Evolutionary conservation across 2,888 invertebrate genomes (phyloP).

Genomic region (Thymelicus acteon): DNA sequence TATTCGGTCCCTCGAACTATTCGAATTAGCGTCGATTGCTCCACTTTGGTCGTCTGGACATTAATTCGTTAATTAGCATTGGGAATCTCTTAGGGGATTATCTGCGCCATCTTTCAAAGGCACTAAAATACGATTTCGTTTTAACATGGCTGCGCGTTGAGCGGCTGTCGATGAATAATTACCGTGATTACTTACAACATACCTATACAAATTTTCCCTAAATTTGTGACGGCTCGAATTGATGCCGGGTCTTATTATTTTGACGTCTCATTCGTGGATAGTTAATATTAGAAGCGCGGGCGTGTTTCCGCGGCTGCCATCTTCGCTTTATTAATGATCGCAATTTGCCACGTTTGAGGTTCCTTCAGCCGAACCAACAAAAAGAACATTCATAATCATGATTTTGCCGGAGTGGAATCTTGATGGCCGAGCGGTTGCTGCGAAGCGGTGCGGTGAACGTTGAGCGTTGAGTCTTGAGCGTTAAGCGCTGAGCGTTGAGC

Average conservation of each 20-base stretch:
- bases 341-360: slow-evolving; percentile 44
- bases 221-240: slow-evolving; percentile 68
- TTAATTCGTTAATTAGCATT: slow-evolving; percentile 49
- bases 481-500: too few relatives aligned
- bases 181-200: slow-evolving; percentile 65
- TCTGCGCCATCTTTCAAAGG: slow-evolving; percentile 41
- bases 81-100: slow-evolving; percentile 44
- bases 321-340: slow-evolving; percentile 50
- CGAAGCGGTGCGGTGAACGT: neutral
- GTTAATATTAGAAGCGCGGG: slow-evolving; percentile 51
- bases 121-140: slow-evolving; percentile 59
- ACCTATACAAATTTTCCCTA: slow-evolving; percentile 57
- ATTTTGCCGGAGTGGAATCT: slow-evolving; percentile 9
- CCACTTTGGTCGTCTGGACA: slow-evolving; percentile 40
- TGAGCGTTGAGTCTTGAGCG: too few relatives aligned
- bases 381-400: slow-evolving; percentile 19
- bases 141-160: slow-evolving; percentile 46
- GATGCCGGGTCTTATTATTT: slow-evolving; percentile 74
- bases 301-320: slow-evolving; percentile 41
- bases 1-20: slow-evolving; percentile 28
- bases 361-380: slow-evolving; percentile 8
- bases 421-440: slow-evolving; percentile 1
- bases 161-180: slow-evolving; percentile 59
- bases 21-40: slow-evolving; percentile 22
- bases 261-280: slow-evolving; percentile 67